Evolutionary conservation across 2,113 vertebrate genomes (phyloP).

Genomic region (Protobothrops mucrosquamatus): DNA sequence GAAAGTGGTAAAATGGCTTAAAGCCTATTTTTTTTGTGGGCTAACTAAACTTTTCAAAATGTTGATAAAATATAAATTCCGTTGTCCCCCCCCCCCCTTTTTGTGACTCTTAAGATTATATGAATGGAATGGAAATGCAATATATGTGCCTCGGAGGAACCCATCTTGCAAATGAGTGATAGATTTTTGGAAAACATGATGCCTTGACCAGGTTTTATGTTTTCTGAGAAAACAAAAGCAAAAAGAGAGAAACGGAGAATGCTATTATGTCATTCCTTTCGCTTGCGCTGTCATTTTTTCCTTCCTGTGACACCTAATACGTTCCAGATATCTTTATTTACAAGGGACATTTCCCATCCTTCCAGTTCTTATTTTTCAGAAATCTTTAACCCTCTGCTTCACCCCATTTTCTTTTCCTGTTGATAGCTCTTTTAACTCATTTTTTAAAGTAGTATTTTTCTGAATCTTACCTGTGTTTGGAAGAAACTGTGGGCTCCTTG

Average conservation of each 20-base stretch:
- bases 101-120: not conserved
- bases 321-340: not conserved
- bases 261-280: constrained; percentile 38
- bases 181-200: not conserved
- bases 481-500: not conserved
- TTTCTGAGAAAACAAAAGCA: constrained; percentile 3
- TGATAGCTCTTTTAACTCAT: not conserved
- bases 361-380: not conserved
- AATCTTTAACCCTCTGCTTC: not conserved
- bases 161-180: not conserved
- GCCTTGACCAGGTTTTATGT: not conserved
- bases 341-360: not conserved
- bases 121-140: not conserved
- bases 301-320: not conserved
- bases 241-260: constrained; percentile 32
- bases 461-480: not conserved
- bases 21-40: not conserved
- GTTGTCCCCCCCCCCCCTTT: not conserved
- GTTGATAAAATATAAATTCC: not conserved
- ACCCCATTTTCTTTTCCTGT: not conserved
- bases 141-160: not conserved
- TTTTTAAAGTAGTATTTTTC: not conserved
- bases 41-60: not conserved
- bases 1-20: not conserved
- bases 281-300: not conserved